A percentile compares a stretch with the other conserved stretches of the same genome.
These are phyloP conservation scores for Centropus bengalensis DNA, from an alignment of 2,113 vertebrate species.

Conservation along the genomic window DNA sequence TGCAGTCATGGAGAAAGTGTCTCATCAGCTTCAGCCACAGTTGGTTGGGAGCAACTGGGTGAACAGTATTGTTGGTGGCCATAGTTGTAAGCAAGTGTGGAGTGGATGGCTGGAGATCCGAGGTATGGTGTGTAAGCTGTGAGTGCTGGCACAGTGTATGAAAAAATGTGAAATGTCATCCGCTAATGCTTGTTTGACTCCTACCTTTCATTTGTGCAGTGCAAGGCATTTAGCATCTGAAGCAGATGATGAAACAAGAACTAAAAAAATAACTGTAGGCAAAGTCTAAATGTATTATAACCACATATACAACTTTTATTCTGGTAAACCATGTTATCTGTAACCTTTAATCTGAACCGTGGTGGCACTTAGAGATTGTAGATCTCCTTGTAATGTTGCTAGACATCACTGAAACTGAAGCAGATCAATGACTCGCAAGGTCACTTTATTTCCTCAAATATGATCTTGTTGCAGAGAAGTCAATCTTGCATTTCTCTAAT, in stretches of 20 bases:
- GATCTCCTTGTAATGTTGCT: neutral
- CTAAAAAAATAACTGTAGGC: neutral
- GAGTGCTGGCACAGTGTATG: neutral
- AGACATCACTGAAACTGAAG: neutral
- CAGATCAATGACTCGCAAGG: conserved; percentile 4
- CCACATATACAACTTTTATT: neutral
- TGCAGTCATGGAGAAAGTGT: neutral
- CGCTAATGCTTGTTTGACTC: neutral
- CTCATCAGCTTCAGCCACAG: neutral
- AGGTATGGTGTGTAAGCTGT: neutral
- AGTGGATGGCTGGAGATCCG: neutral
- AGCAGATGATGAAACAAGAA: neutral
- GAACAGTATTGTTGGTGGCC: neutral
- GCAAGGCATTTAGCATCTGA: neutral
- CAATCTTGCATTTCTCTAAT: neutral
- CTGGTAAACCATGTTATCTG: neutral
- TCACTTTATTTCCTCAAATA: neutral
- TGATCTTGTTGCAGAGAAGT: neutral
- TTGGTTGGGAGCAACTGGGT: accelerated
- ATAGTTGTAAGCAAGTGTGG: neutral
- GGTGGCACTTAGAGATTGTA: neutral
- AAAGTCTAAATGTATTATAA: neutral
- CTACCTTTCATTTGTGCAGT: accelerated
- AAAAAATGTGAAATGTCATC: neutral
- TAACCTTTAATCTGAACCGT: neutral